phyloP scores from a whole-genome alignment of 2,797 vertebrate species.

The Pagetopsis macropterus region DNA sequence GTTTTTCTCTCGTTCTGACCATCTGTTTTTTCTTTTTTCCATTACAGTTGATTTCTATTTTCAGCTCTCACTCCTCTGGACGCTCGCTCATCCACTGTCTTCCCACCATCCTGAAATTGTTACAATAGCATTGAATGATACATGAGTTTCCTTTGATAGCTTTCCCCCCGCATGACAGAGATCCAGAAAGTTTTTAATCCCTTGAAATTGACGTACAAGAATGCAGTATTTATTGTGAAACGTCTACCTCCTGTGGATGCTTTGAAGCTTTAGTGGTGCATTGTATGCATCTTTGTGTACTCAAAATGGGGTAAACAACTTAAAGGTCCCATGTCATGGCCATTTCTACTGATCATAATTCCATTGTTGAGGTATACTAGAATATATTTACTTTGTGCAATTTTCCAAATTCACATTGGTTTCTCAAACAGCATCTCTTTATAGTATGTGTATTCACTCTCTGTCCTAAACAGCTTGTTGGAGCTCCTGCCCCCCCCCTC shows the following conservation, averaged over 20 bases:
- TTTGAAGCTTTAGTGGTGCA: slow-evolving; percentile 2
- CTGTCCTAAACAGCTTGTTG: too few relatives aligned
- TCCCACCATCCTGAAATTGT: slow-evolving; percentile 71
- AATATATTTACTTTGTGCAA: too few relatives aligned
- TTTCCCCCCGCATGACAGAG: slow-evolving; percentile 64
- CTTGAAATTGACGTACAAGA: slow-evolving; percentile 48
- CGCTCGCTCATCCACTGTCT: slow-evolving; percentile 56
- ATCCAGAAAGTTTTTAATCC: slow-evolving; percentile 48
- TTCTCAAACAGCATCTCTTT: too few relatives aligned
- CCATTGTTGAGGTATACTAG: too few relatives aligned
- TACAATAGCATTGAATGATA: slow-evolving; percentile 76
- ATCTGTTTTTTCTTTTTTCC: slow-evolving; percentile 24
- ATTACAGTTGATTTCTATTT: slow-evolving; percentile 66
- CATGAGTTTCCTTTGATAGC: slow-evolving; percentile 77
- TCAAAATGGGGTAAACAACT: slow-evolving; percentile 17
- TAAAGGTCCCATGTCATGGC: too few relatives aligned
- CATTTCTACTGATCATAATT: too few relatives aligned
- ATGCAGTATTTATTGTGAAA: slow-evolving; percentile 35
- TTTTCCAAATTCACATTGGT: too few relatives aligned
- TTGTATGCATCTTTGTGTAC: slow-evolving; percentile 10
- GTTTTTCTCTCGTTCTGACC: slow-evolving; percentile 35
- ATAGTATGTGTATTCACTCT: too few relatives aligned
- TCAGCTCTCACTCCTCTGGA: slow-evolving; percentile 50
- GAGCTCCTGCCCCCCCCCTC: too few relatives aligned
- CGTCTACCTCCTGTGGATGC: slow-evolving; percentile 9